Percentiles rank a stretch among this genome's conserved stretches.
These are phyloP conservation scores for Rhinolophus sinicus DNA, from an alignment of 2,113 vertebrate genomes.

Conservation along the genomic window DNA sequence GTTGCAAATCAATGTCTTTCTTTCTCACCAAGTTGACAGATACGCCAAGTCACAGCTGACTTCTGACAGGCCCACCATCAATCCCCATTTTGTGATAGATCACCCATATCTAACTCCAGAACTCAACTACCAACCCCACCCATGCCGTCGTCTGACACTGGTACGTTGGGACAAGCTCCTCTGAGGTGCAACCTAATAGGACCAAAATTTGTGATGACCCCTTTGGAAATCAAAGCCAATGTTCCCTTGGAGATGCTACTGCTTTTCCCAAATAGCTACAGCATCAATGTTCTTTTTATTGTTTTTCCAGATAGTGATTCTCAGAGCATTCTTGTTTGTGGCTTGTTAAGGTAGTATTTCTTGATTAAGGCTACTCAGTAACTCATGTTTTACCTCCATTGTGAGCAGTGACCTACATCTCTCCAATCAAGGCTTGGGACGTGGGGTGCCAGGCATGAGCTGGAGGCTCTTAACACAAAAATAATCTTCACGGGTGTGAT, in stretches of 20 bases:
- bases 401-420: neutral
- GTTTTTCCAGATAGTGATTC: neutral
- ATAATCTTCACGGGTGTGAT: neutral
- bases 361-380: neutral
- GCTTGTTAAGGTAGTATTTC: neutral
- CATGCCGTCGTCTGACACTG: rapidly evolving
- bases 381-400: neutral
- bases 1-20: neutral
- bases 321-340: neutral
- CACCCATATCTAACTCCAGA: neutral
- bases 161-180: neutral
- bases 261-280: neutral
- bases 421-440: neutral
- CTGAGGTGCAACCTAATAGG: neutral
- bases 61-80: too few relatives aligned
- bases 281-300: neutral
- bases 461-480: neutral
- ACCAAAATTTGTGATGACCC: too few relatives aligned
- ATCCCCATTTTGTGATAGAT: neutral
- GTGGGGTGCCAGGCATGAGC: neutral
- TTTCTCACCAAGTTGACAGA: neutral
- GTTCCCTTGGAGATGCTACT: neutral
- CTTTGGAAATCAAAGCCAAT: neutral
- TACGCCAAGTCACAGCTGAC: neutral
- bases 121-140: neutral